Percentiles rank a stretch among this genome's conserved stretches.
These are phyloP conservation scores for Hyposoter dolosus DNA, from an alignment of 2,888 invertebrate genomes.

Conservation along the genomic window DNA sequence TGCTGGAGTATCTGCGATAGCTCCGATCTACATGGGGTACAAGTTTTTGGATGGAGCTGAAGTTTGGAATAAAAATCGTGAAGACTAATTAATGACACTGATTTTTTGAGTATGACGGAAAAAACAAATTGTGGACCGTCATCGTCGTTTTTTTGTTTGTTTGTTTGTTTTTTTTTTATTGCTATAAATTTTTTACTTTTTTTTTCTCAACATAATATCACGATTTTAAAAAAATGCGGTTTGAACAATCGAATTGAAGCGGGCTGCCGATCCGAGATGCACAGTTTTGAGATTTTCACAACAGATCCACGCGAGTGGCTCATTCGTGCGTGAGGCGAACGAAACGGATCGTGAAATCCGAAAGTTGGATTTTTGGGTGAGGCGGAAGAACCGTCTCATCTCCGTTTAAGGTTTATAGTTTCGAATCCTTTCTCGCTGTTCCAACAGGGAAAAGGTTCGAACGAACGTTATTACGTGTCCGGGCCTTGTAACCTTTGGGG, in stretches of 20 bases:
- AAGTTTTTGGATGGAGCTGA: not conserved
- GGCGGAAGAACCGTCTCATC: constrained; percentile 23
- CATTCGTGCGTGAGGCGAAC: constrained; percentile 68
- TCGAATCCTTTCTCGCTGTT: constrained; percentile 7
- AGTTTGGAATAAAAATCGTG: too few relatives aligned
- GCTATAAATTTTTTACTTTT: not conserved
- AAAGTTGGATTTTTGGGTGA: constrained; percentile 38
- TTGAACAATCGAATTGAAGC: constrained; percentile 8
- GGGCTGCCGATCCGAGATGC: not conserved
- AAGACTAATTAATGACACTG: too few relatives aligned
- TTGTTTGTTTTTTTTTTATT: not conserved
- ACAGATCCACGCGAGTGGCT: constrained; percentile 55
- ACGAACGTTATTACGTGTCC: constrained; percentile 63
- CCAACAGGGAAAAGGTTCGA: constrained; percentile 26
- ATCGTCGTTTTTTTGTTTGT: too few relatives aligned
- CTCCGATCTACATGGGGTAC: not conserved
- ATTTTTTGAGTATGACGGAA: too few relatives aligned
- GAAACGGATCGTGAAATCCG: constrained; percentile 71
- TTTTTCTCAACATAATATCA: not conserved
- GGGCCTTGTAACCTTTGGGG: constrained; percentile 58
- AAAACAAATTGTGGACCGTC: too few relatives aligned
- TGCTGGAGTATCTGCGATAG: not conserved
- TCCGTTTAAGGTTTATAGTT: constrained; percentile 13
- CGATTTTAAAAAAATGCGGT: not conserved
- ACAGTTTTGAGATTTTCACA: constrained; percentile 55